phyloP scores from a whole-genome alignment of 1,140 invertebrate genomes.

The Neotoxoptera formosana region DNA sequence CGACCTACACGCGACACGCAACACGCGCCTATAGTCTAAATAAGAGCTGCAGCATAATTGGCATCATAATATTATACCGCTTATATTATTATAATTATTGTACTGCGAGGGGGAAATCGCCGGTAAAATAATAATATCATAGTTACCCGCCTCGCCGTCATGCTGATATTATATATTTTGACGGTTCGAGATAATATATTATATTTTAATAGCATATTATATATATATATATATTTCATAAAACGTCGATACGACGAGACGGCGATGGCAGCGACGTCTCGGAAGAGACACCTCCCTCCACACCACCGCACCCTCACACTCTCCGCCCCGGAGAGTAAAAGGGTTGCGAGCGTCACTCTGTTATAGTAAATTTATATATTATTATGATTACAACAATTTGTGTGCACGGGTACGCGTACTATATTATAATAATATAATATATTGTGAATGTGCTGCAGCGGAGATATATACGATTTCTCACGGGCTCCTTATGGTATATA shows the following conservation, averaged over 20 bases:
- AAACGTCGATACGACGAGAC: background rate
- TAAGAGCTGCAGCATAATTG: no score
- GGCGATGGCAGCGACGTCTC: background rate
- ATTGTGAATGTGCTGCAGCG: background rate
- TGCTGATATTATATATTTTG: no score
- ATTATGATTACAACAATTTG: background rate
- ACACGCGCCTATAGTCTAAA: no score
- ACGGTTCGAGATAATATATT: no score
- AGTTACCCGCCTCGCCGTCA: no score
- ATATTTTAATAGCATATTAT: no score
- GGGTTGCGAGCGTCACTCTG: background rate
- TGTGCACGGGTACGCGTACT: background rate
- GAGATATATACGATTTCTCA: constrained; percentile 21
- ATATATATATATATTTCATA: no score
- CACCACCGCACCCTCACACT: background rate
- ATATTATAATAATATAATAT: background rate
- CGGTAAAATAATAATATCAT: no score
- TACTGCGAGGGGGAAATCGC: no score
- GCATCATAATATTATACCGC: no score
- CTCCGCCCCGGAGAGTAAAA: background rate
- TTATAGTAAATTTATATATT: background rate
- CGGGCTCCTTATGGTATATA: constrained; percentile 1
- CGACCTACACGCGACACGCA: background rate
- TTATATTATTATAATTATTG: no score
- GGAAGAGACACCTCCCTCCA: background rate